Conservation (phyloP, 2,113 vertebrate genomes). For the Platichthys flesus region DNA sequence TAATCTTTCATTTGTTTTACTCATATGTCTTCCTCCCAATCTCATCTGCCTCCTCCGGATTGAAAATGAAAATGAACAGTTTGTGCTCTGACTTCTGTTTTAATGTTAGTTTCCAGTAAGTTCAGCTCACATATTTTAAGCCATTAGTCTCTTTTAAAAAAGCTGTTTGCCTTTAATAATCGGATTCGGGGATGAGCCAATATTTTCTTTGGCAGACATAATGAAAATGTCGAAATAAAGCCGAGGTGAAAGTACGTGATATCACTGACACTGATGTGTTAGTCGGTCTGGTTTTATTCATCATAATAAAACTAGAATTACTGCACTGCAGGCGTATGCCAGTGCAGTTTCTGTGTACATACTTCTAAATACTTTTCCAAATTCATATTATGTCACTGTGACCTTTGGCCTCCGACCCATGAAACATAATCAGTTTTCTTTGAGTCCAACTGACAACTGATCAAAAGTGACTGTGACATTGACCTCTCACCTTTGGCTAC, state of each 20-base stretch:
- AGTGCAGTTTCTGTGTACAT: too few relatives aligned
- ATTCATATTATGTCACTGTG: too few relatives aligned
- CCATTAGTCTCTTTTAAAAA: conserved; percentile 1
- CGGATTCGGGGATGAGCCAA: background rate
- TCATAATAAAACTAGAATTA: too few relatives aligned
- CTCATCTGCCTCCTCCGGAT: too few relatives aligned
- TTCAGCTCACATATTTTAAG: conserved; percentile 18
- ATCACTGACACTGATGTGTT: background rate
- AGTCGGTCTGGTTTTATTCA: background rate
- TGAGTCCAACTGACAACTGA: too few relatives aligned
- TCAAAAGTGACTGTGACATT: too few relatives aligned
- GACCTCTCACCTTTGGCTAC: too few relatives aligned
- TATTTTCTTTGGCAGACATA: conserved; percentile 5
- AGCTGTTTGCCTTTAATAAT: conserved; percentile 24
- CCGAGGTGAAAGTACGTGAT: background rate
- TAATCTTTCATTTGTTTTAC: background rate
- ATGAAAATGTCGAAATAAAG: background rate
- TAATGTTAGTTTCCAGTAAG: background rate
- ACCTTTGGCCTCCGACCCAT: too few relatives aligned
- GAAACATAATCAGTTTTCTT: too few relatives aligned
- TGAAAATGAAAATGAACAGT: background rate
- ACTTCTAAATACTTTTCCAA: too few relatives aligned
- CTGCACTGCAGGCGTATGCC: too few relatives aligned
- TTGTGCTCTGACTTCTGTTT: conserved; percentile 1
- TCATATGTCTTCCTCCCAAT: background rate